Evolutionary conservation across 2,888 invertebrate species (phyloP).

Genomic region (Nesidiocoris tenuis): DNA sequence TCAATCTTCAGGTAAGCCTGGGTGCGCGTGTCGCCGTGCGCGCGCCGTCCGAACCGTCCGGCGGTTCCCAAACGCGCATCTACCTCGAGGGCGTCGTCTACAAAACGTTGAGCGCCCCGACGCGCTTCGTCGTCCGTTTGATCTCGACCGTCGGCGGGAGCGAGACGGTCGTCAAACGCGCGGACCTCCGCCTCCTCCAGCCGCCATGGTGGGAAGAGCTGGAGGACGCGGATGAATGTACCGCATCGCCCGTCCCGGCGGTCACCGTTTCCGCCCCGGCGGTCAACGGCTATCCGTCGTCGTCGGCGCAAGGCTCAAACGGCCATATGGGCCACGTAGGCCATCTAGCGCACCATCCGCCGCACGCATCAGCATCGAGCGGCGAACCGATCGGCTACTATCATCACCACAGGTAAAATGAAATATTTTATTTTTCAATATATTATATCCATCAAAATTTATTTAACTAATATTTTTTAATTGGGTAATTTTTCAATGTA

Average conservation of each 20-base stretch:
- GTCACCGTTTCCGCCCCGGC: slow-evolving; percentile 3
- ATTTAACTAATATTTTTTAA: too few species aligned
- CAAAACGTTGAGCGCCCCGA: slow-evolving; percentile 66
- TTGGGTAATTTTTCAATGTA: too few species aligned
- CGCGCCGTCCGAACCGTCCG: slow-evolving; percentile 51
- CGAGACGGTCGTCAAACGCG: slow-evolving; percentile 75
- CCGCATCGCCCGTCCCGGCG: background rate
- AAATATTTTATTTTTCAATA: too few species aligned
- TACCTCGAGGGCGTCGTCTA: slow-evolving; percentile 83
- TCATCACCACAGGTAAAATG: background rate
- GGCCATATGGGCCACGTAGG: slow-evolving; percentile 53
- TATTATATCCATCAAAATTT: too few species aligned
- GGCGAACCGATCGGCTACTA: background rate
- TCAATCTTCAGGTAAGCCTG: slow-evolving; percentile 64
- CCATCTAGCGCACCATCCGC: slow-evolving; percentile 53
- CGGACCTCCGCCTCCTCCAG: slow-evolving; percentile 83
- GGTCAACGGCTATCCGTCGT: slow-evolving; percentile 48
- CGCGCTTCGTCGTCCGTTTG: slow-evolving; percentile 68
- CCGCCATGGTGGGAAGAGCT: slow-evolving; percentile 98
- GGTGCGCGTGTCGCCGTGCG: slow-evolving; percentile 76
- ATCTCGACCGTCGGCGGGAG: slow-evolving; percentile 57
- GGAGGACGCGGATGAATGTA: slow-evolving; percentile 42
- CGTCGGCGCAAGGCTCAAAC: slow-evolving; percentile 18
- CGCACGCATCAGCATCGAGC: background rate
- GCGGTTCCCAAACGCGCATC: slow-evolving; percentile 57